Conservation (phyloP, 2,888 invertebrate genomes). For the Agrochola macilenta region DNA sequence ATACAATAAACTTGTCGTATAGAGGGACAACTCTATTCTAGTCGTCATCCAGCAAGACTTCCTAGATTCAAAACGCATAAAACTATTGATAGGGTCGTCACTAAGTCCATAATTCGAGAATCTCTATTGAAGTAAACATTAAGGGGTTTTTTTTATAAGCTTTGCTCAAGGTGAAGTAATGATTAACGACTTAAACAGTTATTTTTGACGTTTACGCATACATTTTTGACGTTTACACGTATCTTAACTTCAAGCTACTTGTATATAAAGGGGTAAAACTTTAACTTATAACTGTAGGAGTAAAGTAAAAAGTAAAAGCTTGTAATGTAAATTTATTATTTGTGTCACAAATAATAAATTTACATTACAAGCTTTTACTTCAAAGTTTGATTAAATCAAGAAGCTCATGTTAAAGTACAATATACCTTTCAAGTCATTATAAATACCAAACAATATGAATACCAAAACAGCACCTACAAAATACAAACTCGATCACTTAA, state of each 20-base stretch:
- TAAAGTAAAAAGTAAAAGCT: no score
- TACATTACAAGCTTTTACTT: background rate
- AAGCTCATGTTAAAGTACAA: background rate
- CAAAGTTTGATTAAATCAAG: background rate
- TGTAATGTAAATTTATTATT: no score
- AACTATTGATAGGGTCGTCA: background rate
- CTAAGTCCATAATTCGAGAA: background rate
- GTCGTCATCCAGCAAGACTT: background rate
- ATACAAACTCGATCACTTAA: constrained; percentile 31
- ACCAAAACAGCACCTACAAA: constrained; percentile 32
- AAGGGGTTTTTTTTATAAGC: no score
- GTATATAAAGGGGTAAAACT: no score
- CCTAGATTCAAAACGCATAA: constrained; percentile 3
- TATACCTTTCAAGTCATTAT: constrained; percentile 1
- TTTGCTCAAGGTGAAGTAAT: no score
- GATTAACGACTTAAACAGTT: no score
- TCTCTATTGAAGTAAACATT: background rate
- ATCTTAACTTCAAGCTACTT: no score
- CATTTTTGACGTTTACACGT: no score
- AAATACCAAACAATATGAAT: background rate
- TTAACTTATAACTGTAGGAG: background rate
- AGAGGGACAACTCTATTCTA: constrained; percentile 7
- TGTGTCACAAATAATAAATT: background rate
- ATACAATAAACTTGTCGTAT: constrained; percentile 18
- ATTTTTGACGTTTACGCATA: no score